Conservation (phyloP, 2,113 vertebrate species). For the Gallinago paraguaiae region DNA sequence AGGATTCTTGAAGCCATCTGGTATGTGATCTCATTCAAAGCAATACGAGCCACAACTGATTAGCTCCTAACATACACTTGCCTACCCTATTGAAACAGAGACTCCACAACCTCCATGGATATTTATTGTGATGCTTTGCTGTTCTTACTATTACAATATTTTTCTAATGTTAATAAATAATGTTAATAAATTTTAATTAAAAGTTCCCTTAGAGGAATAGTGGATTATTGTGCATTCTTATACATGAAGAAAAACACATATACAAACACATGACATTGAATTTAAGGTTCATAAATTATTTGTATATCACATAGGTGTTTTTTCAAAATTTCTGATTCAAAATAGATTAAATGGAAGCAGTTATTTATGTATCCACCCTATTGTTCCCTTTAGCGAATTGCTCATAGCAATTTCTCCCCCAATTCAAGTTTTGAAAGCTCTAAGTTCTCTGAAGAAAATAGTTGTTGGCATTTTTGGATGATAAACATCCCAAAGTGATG, state of each 20-base stretch:
- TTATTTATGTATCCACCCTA: neutral
- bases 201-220: neutral
- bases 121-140: constrained; percentile 21
- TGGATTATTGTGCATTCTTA: neutral
- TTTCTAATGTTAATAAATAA: neutral
- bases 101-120: neutral
- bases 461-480: constrained; percentile 20
- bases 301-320: neutral
- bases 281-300: neutral
- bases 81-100: constrained; percentile 3
- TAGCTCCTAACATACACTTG: neutral
- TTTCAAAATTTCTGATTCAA: neutral
- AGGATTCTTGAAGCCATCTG: constrained; percentile 16
- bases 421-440: constrained; percentile 6
- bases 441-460: constrained; percentile 30
- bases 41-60: constrained; percentile 27
- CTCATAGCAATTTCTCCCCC: constrained; percentile 12
- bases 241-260: neutral
- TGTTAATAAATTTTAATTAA: constrained; percentile 22
- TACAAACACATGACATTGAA: neutral
- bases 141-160: constrained; percentile 22
- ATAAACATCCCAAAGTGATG: constrained; percentile 34
- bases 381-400: neutral
- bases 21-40: neutral
- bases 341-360: neutral